Base-by-base conservation (phyloP, 2,797 vertebrate genomes). In the Coilia nasus region DNA sequence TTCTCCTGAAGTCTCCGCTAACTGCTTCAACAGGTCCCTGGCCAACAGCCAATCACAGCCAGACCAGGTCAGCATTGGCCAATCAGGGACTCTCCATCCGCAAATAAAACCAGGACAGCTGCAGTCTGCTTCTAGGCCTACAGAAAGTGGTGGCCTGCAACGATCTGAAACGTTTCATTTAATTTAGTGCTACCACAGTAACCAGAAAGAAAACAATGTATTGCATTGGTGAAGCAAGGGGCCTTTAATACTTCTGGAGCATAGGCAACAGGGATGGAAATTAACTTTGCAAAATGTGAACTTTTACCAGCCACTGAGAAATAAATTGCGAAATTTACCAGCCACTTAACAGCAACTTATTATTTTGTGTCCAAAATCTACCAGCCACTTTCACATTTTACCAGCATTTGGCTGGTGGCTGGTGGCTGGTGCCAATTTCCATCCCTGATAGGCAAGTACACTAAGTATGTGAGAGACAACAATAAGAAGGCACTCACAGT, bases 11-110 rank as follows among this genome's bases (percentile, higher is more conserved):
- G 67, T 75, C 35, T 44, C 31, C 71, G 41, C 71, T 78, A 78
- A 78, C 71, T 21, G 19, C 31, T 78, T 78, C 71, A 78, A 44
- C 71, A 78, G 71, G 71, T 78, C 71, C 21, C 71, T 78, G 71
- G 71, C 19, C 71, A 78, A 41, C 35, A 78, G 71, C 71, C 71
- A 78, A 21, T 78, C 71, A 35, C 12, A 75, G 31, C 31, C 28
- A 41, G 15, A 31, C 14, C 71, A 78, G 71, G 71, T 44, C 71
- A 78, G 71, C 35, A 5, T 44, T 17, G 15, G 41, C 71, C 71
- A 78, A 44, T 19, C 71, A 78, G 71, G 71, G 35, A 44, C 35
- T 41, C 71, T 78, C 35, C 35, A 44, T 44, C 71, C 19, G 7
- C 31, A 78, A 78, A 75, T 75, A 35, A 75, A 75, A 75, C 17